Conservation (phyloP, 30 jellyfish, hydroid and myxozoan species). For the Catostylus mosaicus region DNA sequence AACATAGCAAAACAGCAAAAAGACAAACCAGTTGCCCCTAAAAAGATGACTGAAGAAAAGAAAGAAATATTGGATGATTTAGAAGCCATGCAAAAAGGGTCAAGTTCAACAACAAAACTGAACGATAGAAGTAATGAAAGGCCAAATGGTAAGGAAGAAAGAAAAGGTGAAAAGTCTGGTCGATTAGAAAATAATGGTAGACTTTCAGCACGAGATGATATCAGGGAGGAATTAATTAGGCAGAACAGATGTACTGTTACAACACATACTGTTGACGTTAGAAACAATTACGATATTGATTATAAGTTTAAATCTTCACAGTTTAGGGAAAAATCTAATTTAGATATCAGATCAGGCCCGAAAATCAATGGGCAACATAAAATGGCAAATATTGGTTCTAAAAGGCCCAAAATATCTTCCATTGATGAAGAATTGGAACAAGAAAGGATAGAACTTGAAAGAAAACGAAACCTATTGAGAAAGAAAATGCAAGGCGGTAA, state of each 20-base stretch:
- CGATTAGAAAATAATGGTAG: not conserved
- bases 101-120: not conserved
- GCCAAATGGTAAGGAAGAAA: not conserved
- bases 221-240: not conserved
- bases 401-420: constrained; percentile 20
- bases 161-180: not conserved
- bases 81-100: not conserved
- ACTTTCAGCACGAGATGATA: not conserved
- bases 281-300: constrained; percentile 8
- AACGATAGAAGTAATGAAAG: not conserved
- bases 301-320: not conserved
- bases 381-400: not conserved
- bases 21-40: constrained; percentile 41
- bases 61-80: not conserved
- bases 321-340: not conserved
- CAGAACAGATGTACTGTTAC: constrained; percentile 14
- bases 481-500: constrained; percentile 56
- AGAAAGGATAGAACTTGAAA: constrained; percentile 72
- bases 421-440: constrained; percentile 84
- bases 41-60: not conserved
- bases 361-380: not conserved
- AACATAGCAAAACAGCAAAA: constrained; percentile 74
- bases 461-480: constrained; percentile 68
- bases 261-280: constrained; percentile 32
- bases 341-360: not conserved